Evolutionary conservation across 2,113 vertebrate species (phyloP).

Genomic region (Micronisus gabar): DNA sequence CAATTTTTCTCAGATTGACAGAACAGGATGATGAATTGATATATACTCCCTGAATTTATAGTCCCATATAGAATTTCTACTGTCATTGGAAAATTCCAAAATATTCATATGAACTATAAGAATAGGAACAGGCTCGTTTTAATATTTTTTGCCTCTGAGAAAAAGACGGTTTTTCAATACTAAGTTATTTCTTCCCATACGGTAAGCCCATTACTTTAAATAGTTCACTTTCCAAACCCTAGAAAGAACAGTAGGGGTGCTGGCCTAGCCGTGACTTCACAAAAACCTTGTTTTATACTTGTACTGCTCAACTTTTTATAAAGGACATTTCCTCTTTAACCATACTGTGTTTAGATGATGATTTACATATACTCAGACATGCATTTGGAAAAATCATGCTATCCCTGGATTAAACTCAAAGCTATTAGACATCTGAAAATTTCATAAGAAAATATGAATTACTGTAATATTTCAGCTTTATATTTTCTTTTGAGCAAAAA

Average conservation of each 20-base stretch:
- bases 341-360: not conserved
- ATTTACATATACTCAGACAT: not conserved
- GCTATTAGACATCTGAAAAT: not conserved
- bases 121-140: not conserved
- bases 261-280: not conserved
- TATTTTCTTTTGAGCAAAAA: not conserved
- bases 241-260: not conserved
- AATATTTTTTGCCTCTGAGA: not conserved
- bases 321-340: not conserved
- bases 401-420: not conserved
- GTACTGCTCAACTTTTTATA: not conserved
- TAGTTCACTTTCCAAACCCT: not conserved
- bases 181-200: not conserved
- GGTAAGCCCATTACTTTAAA: not conserved
- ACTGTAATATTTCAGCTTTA: fast-evolving
- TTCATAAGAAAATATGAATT: fast-evolving
- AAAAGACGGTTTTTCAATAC: not conserved
- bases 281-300: not conserved
- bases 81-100: not conserved
- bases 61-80: not conserved
- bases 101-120: not conserved
- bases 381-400: not conserved
- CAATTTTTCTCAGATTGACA: not conserved
- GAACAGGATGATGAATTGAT: not conserved
- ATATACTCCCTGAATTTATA: not conserved